Percentiles rank a stretch among this genome's conserved stretches.
phyloP scores from a whole-genome alignment of 2,113 vertebrate species.

The Pandion haliaetus region DNA sequence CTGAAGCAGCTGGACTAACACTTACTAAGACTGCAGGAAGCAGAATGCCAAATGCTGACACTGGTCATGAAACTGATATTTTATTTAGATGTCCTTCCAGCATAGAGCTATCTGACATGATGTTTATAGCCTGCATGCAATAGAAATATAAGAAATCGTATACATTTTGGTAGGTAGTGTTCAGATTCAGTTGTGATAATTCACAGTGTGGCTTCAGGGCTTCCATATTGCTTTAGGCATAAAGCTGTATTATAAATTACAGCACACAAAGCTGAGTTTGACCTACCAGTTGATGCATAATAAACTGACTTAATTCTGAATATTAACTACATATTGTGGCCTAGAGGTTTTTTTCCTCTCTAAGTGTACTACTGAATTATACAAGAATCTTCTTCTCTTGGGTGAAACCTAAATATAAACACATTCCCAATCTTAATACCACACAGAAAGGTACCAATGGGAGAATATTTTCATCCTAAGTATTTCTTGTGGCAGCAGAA shows the following conservation, averaged over 20 bases:
- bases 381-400: slow-evolving; percentile 78
- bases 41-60: slow-evolving; percentile 58
- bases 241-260: slow-evolving; percentile 92
- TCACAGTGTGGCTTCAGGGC: slow-evolving; percentile 73
- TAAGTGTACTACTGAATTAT: slow-evolving; percentile 86
- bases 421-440: slow-evolving; percentile 69
- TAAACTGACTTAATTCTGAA: slow-evolving; percentile 83
- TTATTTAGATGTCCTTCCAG: slow-evolving; percentile 74
- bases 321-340: slow-evolving; percentile 86
- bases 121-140: slow-evolving; percentile 56
- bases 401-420: slow-evolving; percentile 80
- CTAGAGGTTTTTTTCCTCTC: slow-evolving; percentile 84
- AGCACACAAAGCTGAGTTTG: slow-evolving; percentile 92
- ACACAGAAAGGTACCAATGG: slow-evolving; percentile 61
- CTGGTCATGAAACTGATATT: slow-evolving; percentile 56
- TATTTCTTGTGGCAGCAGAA: slow-evolving; percentile 60
- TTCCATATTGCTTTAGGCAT: slow-evolving; percentile 87
- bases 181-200: slow-evolving; percentile 73
- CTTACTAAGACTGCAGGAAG: background rate
- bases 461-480: slow-evolving; percentile 73
- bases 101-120: slow-evolving; percentile 41
- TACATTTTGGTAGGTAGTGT: slow-evolving; percentile 59
- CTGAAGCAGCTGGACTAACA: background rate
- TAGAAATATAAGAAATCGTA: slow-evolving; percentile 27
- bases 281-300: slow-evolving; percentile 92